Base-by-base conservation (phyloP, 1,140 invertebrate genomes). In the Rhagoletis zephyria region DNA sequence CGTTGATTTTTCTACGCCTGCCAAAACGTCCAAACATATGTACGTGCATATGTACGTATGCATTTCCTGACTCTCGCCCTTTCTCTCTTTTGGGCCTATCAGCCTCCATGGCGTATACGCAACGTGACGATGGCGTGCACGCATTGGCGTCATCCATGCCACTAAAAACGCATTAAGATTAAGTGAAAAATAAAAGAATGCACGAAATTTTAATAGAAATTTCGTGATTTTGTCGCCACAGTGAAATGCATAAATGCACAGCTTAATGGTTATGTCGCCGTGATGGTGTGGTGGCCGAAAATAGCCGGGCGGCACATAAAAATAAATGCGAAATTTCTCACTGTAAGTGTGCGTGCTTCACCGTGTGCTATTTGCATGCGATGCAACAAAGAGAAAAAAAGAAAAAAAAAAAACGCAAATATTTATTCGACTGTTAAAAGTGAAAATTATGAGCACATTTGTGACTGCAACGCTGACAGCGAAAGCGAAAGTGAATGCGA, bases 251-350 rank as follows among this genome's bases (percentile, higher is more conserved):
- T n/a, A 56, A 81, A 81, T 81, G 74, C 74, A 81, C 48, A 51
- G 48, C 74, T 12, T 56, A 56, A 81, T 81, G 74, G 48, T n/a
- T 81, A 19, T 81, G 74, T 56, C 48, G 74, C 74, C 74, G 16
- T 81, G 48, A 48, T n/a, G 30, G 30, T 30, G 30, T 30, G 30
- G 48, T 59, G 7, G n/a, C 74, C 19, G 48, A 81, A 81, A 81
- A 81, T 81, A 81, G 74, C 45, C 56, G 19, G 48, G 48, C 74
- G 74, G 74, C 48, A 48, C 74, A 81, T 81, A 81, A 81, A 81
- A 81, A 81, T 81, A 81, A 81, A 81, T 81, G 74, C 74, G 48
- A 51, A 56, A 56, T 81, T 56, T 81, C 48, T 14, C 67, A 74
- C 67, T 74, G 10, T 42, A 74, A 45, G 67, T 48, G 40, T 30